Percentiles rank a stretch among this genome's conserved stretches.
Evolutionary conservation across 2,797 vertebrate species (phyloP).

Genomic region (Sciurus vulgaris): DNA sequence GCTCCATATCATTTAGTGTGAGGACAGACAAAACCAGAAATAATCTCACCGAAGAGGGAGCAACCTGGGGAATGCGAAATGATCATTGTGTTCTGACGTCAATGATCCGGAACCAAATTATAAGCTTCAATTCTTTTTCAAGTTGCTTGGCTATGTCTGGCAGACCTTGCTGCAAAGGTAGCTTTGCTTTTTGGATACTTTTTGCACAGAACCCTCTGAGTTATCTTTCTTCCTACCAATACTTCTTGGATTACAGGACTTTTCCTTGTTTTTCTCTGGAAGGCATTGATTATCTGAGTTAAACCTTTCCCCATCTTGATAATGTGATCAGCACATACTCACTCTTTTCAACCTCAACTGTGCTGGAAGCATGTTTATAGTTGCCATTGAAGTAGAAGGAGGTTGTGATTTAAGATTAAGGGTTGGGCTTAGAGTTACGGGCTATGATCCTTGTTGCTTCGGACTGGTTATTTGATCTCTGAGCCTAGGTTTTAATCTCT

Average conservation of each 20-base stretch:
- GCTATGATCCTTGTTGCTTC: background rate
- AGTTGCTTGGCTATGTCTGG: background rate
- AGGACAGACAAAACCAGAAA: slow-evolving; percentile 70
- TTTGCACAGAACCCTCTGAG: background rate
- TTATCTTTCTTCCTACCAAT: background rate
- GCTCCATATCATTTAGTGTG: background rate
- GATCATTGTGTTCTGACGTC: background rate
- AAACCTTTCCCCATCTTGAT: background rate
- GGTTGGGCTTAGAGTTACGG: background rate
- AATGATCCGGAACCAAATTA: slow-evolving; percentile 49
- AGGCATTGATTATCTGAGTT: background rate
- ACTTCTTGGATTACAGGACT: background rate
- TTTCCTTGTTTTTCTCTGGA: background rate
- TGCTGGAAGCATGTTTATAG: background rate
- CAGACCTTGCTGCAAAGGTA: background rate
- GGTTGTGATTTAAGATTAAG: background rate
- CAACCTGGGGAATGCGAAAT: slow-evolving; percentile 7
- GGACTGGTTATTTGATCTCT: background rate
- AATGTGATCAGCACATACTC: background rate
- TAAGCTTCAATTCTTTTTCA: background rate
- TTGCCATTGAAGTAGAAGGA: background rate
- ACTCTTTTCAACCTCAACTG: background rate
- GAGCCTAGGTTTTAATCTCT: background rate
- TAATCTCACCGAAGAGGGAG: background rate
- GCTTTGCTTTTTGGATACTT: background rate